Percentiles rank a stretch among this genome's conserved stretches.
These are phyloP conservation scores for Turritopsis rubra DNA, from an alignment of 30 jellyfish, hydroid and myxozoan genomes.

Conservation along the genomic window DNA sequence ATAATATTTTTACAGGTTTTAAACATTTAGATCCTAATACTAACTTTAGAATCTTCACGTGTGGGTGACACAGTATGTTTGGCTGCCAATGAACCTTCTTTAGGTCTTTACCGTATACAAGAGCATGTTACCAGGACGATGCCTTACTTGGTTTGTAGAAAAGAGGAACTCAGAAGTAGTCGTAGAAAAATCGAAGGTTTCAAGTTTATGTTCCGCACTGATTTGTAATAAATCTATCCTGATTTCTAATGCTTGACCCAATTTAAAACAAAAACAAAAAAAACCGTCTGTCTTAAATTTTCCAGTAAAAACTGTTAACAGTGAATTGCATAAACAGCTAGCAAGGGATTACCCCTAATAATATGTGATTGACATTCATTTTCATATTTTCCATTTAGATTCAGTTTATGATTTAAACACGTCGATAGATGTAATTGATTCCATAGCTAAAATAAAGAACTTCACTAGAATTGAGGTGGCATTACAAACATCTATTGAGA, in stretches of 20 bases:
- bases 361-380: no score
- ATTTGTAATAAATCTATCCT: background rate
- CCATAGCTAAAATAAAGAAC: conserved; percentile 54
- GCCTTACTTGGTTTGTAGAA: conserved; percentile 62
- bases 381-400: background rate
- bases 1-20: conserved; percentile 24
- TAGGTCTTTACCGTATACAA: conserved; percentile 82
- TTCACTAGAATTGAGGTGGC: conserved; percentile 79
- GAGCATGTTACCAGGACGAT: conserved; percentile 82
- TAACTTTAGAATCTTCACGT: conserved; percentile 63
- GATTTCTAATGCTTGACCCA: background rate
- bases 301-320: no score
- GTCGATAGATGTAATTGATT: conserved; percentile 55
- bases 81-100: conserved; percentile 91
- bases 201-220: background rate
- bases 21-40: conserved; percentile 83
- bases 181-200: conserved; percentile 38
- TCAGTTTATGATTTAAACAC: conserved; percentile 65
- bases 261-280: background rate
- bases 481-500: conserved; percentile 64
- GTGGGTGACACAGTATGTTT: conserved; percentile 68
- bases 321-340: no score
- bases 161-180: conserved; percentile 38
- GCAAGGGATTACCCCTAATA: no score
- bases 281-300: background rate